These are phyloP conservation scores for Antechinus stuartii DNA, from an alignment of 2,113 vertebrate genomes.

Conservation along the genomic window DNA sequence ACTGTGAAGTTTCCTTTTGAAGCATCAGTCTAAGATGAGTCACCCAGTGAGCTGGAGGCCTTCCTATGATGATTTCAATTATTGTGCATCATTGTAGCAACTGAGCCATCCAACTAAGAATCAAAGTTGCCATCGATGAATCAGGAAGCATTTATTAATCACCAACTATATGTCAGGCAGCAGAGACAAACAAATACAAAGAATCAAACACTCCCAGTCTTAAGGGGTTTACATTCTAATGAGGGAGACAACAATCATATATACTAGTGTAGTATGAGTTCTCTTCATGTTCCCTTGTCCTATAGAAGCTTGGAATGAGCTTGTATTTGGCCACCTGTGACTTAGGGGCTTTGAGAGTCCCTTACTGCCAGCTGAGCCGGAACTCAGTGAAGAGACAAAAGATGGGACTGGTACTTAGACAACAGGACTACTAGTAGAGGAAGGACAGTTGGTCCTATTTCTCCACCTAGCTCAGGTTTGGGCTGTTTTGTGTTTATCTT, in stretches of 20 bases:
- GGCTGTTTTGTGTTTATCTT: neutral
- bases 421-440: neutral
- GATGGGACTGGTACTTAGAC: neutral
- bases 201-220: neutral
- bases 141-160: neutral
- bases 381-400: neutral
- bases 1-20: neutral
- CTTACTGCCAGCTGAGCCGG: neutral
- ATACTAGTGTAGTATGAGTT: neutral
- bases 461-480: neutral
- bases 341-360: neutral
- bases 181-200: neutral
- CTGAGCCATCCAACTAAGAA: neutral
- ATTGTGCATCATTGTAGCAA: neutral
- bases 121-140: neutral
- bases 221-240: neutral
- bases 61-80: neutral
- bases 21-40: neutral
- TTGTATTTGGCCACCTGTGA: neutral
- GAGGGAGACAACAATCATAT: neutral
- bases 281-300: neutral
- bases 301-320: neutral
- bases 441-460: neutral
- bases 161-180: neutral
- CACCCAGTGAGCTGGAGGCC: neutral